These are phyloP conservation scores for Cheilosia variabilis DNA, from an alignment of 2,888 invertebrate genomes.

Conservation along the genomic window DNA sequence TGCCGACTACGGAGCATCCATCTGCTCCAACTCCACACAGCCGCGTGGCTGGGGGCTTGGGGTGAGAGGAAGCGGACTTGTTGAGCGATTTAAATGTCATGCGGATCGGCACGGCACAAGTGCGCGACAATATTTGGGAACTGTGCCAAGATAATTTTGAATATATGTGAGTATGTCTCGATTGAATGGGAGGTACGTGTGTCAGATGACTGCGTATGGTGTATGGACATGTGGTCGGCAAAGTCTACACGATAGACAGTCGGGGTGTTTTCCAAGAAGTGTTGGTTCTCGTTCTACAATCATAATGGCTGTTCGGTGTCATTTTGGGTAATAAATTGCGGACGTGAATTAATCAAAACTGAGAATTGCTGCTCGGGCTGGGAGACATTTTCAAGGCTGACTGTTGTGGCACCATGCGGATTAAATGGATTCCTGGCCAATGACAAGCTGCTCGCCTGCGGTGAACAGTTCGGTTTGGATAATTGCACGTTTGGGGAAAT, in stretches of 20 bases:
- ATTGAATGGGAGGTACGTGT: slow-evolving; percentile 30
- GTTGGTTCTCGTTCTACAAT: slow-evolving; percentile 20
- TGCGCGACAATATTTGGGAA: slow-evolving; percentile 72
- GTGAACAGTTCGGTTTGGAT: not conserved
- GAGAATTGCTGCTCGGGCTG: slow-evolving; percentile 4
- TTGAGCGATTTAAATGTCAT: slow-evolving; percentile 67
- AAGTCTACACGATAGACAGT: slow-evolving; percentile 35
- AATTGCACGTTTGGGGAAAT: not conserved
- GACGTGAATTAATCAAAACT: slow-evolving; percentile 68
- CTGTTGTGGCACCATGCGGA: slow-evolving; percentile 32
- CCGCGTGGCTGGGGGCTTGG: no score
- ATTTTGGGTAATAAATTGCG: slow-evolving; percentile 67
- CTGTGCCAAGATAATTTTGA: slow-evolving; percentile 59
- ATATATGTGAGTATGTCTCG: slow-evolving; percentile 1
- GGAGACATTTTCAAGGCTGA: slow-evolving; percentile 55
- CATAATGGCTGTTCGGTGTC: slow-evolving; percentile 49
- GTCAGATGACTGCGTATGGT: slow-evolving; percentile 17
- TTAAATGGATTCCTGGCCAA: slow-evolving; percentile 45
- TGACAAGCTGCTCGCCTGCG: not conserved
- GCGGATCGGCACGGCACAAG: slow-evolving; percentile 67
- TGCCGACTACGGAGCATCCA: not conserved
- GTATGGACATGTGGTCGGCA: slow-evolving; percentile 49
- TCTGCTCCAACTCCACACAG: slow-evolving; percentile 26
- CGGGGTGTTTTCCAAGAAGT: slow-evolving; percentile 59
- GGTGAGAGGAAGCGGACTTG: slow-evolving; percentile 42